Conservation (phyloP, 1,140 invertebrate genomes). For the Pseudomyrmex gracilis region DNA sequence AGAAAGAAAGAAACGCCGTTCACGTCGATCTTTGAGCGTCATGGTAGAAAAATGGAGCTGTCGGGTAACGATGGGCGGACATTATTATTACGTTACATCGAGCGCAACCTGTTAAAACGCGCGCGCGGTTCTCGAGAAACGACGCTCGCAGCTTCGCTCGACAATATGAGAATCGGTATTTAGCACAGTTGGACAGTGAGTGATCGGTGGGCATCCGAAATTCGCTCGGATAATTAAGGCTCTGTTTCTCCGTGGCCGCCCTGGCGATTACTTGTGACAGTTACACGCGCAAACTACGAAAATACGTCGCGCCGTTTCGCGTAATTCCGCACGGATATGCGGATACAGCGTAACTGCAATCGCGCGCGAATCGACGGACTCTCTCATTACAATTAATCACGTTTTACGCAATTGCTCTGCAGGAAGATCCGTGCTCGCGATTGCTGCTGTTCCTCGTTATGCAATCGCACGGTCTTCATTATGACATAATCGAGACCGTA, state of each 20-base stretch:
- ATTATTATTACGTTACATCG: not conserved
- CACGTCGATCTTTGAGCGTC: slow-evolving; percentile 6
- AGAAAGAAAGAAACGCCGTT: not conserved
- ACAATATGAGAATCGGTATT: slow-evolving; percentile 7
- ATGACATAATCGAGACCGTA: slow-evolving; percentile 38
- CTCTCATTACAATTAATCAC: slow-evolving; percentile 4
- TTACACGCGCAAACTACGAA: not conserved
- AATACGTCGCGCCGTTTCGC: not conserved
- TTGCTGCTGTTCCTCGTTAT: slow-evolving; percentile 16
- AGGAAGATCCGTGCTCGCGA: slow-evolving; percentile 14
- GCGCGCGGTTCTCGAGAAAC: not conserved
- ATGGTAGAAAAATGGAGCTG: not conserved
- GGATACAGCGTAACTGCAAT: not conserved
- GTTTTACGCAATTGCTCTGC: slow-evolving; percentile 11
- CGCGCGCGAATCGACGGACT: not conserved
- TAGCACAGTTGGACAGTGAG: slow-evolving; percentile 53
- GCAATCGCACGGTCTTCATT: slow-evolving; percentile 52
- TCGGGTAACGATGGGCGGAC: not conserved
- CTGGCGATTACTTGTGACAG: slow-evolving; percentile 33
- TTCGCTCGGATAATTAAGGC: slow-evolving; percentile 63
- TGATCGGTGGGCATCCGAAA: slow-evolving; percentile 46
- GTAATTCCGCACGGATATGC: not conserved
- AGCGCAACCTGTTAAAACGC: not conserved
- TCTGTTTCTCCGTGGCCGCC: not conserved
- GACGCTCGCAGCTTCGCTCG: not conserved